Percentiles rank a stretch among this genome's conserved stretches.
Evolutionary conservation across 2,113 vertebrate genomes (phyloP).

Genomic region (Thermophis baileyi): DNA sequence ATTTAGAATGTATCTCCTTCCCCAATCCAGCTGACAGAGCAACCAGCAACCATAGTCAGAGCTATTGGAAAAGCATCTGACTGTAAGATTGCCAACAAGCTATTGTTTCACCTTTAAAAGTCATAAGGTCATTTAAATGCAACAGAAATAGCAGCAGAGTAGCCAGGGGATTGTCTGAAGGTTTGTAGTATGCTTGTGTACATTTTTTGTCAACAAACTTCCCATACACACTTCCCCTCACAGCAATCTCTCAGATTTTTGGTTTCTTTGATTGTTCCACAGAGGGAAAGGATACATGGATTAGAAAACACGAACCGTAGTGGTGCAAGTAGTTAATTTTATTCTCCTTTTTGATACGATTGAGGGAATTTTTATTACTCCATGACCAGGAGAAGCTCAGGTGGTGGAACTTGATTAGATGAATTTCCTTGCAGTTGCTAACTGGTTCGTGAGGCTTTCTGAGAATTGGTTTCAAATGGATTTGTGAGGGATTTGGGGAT

Average conservation of each 20-base stretch:
- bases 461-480: neutral
- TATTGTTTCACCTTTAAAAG: neutral
- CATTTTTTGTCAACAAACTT: neutral
- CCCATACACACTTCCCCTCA: neutral
- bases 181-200: neutral
- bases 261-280: neutral
- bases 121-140: neutral
- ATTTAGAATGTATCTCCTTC: neutral
- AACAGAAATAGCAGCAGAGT: neutral
- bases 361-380: neutral
- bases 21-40: neutral
- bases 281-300: neutral
- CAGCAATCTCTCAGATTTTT: neutral
- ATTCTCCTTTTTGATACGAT: neutral
- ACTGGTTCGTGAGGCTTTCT: neutral
- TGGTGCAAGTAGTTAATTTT: neutral
- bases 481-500: neutral
- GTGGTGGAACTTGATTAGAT: neutral
- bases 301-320: neutral
- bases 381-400: neutral
- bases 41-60: neutral
- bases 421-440: neutral
- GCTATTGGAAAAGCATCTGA: neutral
- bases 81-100: neutral
- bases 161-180: neutral